Percentiles rank a stretch among this genome's conserved stretches.
phyloP scores from a whole-genome alignment of 2,113 vertebrate species.

The Delphinapterus leucas region DNA sequence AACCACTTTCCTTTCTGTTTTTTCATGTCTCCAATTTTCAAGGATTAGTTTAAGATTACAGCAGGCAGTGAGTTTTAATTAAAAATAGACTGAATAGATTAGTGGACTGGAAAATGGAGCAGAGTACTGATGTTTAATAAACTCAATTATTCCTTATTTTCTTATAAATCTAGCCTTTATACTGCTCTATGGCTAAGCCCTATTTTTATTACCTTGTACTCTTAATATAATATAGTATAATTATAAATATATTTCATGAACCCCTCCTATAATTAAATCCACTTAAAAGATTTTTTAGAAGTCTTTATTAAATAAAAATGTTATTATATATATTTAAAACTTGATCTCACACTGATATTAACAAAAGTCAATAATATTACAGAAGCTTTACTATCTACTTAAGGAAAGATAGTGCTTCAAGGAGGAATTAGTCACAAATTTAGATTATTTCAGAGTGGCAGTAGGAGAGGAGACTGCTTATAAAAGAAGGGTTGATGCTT shows the following conservation, averaged over 20 bases:
- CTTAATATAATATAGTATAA: not conserved
- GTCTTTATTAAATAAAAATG: not conserved
- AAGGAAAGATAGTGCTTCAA: not conserved
- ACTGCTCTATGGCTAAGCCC: not conserved
- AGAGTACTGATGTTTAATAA: not conserved
- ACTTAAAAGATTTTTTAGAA: slow-evolving; percentile 25
- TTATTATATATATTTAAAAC: not conserved
- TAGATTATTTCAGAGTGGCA: not conserved
- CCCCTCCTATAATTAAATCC: not conserved
- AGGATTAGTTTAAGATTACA: slow-evolving; percentile 74
- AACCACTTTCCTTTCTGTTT: slow-evolving; percentile 57
- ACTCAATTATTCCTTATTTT: not conserved
- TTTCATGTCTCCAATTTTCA: slow-evolving; percentile 63
- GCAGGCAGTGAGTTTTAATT: slow-evolving; percentile 77
- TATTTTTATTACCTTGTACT: slow-evolving; percentile 23
- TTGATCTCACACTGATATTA: not conserved
- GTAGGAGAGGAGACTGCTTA: not conserved
- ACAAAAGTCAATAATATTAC: not conserved
- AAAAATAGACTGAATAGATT: slow-evolving; percentile 75
- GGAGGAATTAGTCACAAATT: not conserved
- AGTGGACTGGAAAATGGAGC: slow-evolving; percentile 44
- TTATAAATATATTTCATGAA: not conserved
- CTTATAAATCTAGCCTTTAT: not conserved
- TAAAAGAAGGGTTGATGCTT: not conserved
- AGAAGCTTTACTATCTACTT: not conserved